These are phyloP conservation scores for Tribolium castaneum DNA, from an alignment of 1,140 invertebrate genomes.

Conservation along the genomic window DNA sequence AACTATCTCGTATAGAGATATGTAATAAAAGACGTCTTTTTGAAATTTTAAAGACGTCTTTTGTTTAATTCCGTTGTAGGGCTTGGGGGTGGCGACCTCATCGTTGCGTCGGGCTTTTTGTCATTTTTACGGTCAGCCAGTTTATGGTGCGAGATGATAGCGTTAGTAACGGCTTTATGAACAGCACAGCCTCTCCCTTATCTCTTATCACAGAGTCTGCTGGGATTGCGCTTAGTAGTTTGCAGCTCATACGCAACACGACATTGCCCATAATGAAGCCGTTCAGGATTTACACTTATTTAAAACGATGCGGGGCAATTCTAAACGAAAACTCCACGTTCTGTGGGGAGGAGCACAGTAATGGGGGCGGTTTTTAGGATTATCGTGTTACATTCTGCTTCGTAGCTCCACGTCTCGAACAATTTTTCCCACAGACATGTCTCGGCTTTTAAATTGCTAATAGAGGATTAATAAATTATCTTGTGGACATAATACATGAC, in stretches of 20 bases:
- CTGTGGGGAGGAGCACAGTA: background rate
- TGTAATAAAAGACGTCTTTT: slow-evolving; percentile 15
- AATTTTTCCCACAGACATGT: no score
- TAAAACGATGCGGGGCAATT: background rate
- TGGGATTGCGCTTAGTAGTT: slow-evolving; percentile 50
- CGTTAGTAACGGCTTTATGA: slow-evolving; percentile 59
- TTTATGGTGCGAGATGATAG: slow-evolving; percentile 59
- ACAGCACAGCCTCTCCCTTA: slow-evolving; percentile 51
- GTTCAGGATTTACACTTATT: slow-evolving; percentile 26
- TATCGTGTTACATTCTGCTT: background rate
- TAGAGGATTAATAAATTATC: background rate
- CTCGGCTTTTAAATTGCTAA: background rate
- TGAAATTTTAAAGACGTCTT: slow-evolving; percentile 33
- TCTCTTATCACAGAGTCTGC: slow-evolving; percentile 53
- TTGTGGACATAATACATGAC: background rate
- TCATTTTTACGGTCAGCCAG: slow-evolving; percentile 58
- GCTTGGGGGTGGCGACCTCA: background rate
- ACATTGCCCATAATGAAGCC: slow-evolving; percentile 8
- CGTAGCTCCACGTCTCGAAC: background rate
- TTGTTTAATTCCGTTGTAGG: slow-evolving; percentile 13
- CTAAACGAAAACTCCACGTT: background rate
- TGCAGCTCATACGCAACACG: slow-evolving; percentile 35
- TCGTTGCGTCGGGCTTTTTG: slow-evolving; percentile 46
- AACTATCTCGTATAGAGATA: slow-evolving; percentile 14
- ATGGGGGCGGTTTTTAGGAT: background rate